Evolutionary conservation across 2,113 vertebrate species (phyloP).

Genomic region (Amblyopsis rosae): DNA sequence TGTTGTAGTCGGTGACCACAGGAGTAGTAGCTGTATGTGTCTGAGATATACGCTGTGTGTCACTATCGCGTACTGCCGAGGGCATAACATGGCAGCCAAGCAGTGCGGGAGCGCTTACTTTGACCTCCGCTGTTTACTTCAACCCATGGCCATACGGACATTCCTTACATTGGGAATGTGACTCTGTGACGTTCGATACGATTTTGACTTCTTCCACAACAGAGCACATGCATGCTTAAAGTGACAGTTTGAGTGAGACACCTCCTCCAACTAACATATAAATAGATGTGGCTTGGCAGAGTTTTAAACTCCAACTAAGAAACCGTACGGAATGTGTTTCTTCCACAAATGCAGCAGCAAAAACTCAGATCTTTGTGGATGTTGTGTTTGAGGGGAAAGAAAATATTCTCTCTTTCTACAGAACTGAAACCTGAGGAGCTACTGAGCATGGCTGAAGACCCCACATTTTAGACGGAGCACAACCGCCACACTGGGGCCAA

Average conservation of each 20-base stretch:
- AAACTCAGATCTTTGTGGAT: too few relatives aligned
- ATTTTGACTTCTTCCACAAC: conserved; percentile 11
- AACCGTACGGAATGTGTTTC: too few relatives aligned
- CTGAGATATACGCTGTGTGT: neutral
- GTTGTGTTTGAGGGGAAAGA: too few relatives aligned
- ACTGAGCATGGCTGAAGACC: conserved; percentile 15
- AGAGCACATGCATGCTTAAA: neutral
- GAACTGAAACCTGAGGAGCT: neutral
- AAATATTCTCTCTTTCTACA: conserved; percentile 12
- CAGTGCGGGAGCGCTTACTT: conserved; percentile 15
- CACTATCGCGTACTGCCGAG: neutral
- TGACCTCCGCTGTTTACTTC: conserved; percentile 45
- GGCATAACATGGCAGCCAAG: neutral
- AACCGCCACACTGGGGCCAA: neutral
- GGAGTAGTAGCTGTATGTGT: neutral
- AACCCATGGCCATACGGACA: conserved; percentile 18
- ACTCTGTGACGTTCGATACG: conserved; percentile 13
- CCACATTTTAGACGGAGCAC: conserved; percentile 16
- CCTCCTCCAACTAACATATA: neutral
- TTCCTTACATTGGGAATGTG: conserved; percentile 35
- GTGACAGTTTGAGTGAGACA: neutral
- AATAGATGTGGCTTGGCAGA: neutral
- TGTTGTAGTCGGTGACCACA: conserved; percentile 2
- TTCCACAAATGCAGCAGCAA: too few relatives aligned
- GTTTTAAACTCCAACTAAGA: too few relatives aligned